Conservation (phyloP, 2,888 invertebrate genomes). For the Dioctria linearis region DNA sequence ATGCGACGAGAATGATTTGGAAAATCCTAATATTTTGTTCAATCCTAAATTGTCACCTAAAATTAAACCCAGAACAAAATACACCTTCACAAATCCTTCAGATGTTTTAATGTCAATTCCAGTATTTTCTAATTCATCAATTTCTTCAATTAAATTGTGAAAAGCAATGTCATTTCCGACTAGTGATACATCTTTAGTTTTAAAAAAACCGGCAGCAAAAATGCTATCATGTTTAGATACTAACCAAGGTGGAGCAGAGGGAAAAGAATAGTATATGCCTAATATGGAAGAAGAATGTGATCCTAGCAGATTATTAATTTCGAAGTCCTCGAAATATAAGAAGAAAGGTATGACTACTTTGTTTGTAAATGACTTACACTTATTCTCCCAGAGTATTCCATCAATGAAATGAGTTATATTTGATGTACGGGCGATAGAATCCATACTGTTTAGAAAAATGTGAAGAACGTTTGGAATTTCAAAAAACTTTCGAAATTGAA, state of each 20-base stretch:
- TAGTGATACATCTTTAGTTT: neutral
- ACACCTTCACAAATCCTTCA: too few species aligned
- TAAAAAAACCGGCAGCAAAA: neutral
- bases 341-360: conserved; percentile 20
- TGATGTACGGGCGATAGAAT: neutral
- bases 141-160: too few species aligned
- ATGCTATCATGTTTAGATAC: neutral
- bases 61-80: too few species aligned
- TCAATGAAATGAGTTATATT: conserved; percentile 12
- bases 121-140: too few species aligned
- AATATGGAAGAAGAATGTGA: conserved; percentile 16
- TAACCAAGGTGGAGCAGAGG: neutral
- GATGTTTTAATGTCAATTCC: too few species aligned
- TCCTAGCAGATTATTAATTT: conserved; percentile 53
- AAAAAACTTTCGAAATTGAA: conserved; percentile 40
- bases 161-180: neutral
- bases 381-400: conserved; percentile 11
- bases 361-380: neutral
- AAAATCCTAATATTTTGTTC: too few species aligned
- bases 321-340: conserved; percentile 47
- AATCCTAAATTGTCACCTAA: too few species aligned
- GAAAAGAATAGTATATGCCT: conserved; percentile 20
- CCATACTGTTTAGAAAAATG: neutral
- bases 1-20: too few species aligned
- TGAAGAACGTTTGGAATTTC: conserved; percentile 15